phyloP scores from a whole-genome alignment of 2,888 invertebrate species.

The Rugalucina vietnamica region DNA sequence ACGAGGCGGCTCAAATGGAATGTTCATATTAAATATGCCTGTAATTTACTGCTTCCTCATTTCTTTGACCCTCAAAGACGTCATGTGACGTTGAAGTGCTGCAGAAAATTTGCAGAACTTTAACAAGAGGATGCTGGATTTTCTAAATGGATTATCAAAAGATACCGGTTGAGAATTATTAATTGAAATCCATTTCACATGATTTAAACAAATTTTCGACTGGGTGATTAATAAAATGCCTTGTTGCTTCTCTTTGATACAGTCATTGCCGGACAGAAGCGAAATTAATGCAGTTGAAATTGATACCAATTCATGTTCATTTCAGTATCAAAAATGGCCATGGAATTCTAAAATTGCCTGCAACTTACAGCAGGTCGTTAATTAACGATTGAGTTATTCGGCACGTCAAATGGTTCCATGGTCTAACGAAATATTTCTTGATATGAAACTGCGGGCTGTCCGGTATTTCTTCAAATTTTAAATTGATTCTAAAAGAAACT shows the following conservation, averaged over 20 bases:
- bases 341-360: constrained; percentile 9
- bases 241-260: constrained; percentile 1
- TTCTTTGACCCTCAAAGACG: constrained; percentile 1
- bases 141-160: constrained; percentile 14
- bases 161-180: neutral
- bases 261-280: neutral
- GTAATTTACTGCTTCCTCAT: neutral
- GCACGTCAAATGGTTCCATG: neutral
- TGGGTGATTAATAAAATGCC: constrained; percentile 8
- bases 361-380: neutral
- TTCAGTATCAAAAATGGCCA: neutral
- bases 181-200: constrained; percentile 7
- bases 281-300: constrained; percentile 1
- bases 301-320: neutral
- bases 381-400: neutral
- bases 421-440: constrained; percentile 3
- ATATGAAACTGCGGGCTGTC: neutral
- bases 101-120: constrained; percentile 4
- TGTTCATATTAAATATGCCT: neutral
- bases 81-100: neutral
- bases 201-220: neutral
- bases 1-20: too few relatives aligned
- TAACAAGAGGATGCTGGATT: neutral
- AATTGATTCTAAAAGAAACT: neutral
- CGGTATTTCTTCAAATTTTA: neutral